Evolutionary conservation across 2,888 invertebrate genomes (phyloP), one percentile per base, ranked within the genome.

Genomic region (Trichacis sp.): DNA sequence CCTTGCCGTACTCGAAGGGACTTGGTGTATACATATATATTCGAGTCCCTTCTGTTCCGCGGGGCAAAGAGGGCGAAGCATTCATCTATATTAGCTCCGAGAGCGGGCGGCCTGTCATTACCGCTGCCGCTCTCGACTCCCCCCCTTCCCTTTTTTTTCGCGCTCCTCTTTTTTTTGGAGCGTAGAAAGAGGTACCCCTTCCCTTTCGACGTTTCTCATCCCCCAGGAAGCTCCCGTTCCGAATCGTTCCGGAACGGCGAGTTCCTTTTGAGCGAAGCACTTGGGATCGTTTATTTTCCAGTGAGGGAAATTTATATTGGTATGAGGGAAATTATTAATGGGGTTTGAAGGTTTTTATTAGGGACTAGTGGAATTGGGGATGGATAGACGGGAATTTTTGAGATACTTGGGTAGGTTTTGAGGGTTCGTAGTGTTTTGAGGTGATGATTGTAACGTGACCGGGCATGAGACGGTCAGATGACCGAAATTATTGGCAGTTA

Each of bases 81-180:
- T 83, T 84, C 83, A 82, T 84, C 83, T 84, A 82, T 83, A 84
- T 84, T 84, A 84, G 84, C 84, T 84, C 78, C 83, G 82, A 83
- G 79, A 84, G 81, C 83, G 80, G 78, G 81, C 81, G 83, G 84
- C 81, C 83, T 84, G 84, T 84, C 83, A 84, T 84, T 84, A 84
- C 80, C 83, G 81, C 77, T 77, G 80, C 83, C 82, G 80, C 77
- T 78, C 73, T 65, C 67, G 71, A 70, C 74, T 59, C 68, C 68
- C 63, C 60, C 60, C 62, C 60, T 63, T 64, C 53, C 61, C 45
- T 61, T 69, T 63, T 61, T 57, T 54, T 53, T 47, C 57, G 38
- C 49, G 58, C 51, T 24, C 50, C 56, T 49, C 19, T 30, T 52
- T 19, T 47, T n/a, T 33, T 9, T 24, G 24, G 24, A n/a, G n/a